phyloP scores from a whole-genome alignment of 2,888 invertebrate genomes.

The Odontomyia ornata region DNA sequence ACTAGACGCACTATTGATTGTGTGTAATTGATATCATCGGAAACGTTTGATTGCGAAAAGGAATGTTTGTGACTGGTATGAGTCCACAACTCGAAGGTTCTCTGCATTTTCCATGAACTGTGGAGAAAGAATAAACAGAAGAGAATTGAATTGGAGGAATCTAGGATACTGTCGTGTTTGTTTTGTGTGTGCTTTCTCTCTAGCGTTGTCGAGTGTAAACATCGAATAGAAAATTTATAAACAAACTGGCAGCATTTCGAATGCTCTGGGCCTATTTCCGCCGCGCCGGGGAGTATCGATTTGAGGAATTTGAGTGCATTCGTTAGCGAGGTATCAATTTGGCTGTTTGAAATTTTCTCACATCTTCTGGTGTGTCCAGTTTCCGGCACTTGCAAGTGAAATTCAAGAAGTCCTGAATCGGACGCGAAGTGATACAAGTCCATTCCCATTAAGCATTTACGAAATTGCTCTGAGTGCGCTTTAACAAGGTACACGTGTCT shows the following conservation, averaged over 20 bases:
- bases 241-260: neutral
- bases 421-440: neutral
- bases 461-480: slow-evolving; percentile 6
- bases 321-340: slow-evolving; percentile 12
- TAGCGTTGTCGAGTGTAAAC: neutral
- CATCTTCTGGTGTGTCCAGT: neutral
- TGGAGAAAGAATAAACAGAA: neutral
- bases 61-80: neutral
- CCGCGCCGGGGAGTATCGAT: neutral
- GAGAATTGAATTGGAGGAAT: neutral
- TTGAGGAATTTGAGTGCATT: neutral
- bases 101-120: neutral
- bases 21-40: too few relatives aligned
- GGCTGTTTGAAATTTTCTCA: neutral
- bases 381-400: neutral
- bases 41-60: neutral
- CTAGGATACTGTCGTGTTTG: neutral
- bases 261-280: neutral
- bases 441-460: neutral
- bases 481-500: slow-evolving; percentile 21
- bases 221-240: neutral
- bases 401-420: slow-evolving; percentile 9
- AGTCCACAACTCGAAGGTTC: neutral
- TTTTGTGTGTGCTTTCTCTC: neutral
- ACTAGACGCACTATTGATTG: too few relatives aligned